Conservation (phyloP, 2,888 invertebrate genomes). For the Biston betularia region DNA sequence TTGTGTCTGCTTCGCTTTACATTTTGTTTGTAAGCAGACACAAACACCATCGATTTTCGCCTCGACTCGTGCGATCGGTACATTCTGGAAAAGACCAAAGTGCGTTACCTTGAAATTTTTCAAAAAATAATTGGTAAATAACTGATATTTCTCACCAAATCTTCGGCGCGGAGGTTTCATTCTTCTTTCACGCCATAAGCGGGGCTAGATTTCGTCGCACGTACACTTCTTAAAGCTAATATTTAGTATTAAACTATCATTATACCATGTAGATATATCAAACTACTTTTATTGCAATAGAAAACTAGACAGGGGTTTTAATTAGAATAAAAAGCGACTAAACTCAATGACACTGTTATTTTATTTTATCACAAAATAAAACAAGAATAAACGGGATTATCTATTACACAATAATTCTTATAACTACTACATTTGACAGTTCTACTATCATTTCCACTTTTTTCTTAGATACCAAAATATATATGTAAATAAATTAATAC, state of each 20-base stretch:
- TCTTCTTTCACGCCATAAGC: slow-evolving; percentile 37
- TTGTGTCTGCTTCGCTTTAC: slow-evolving; percentile 31
- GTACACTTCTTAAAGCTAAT: slow-evolving; percentile 26
- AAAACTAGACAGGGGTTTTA: slow-evolving; percentile 1
- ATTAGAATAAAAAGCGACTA: slow-evolving; percentile 7
- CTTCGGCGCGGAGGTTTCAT: slow-evolving; percentile 54
- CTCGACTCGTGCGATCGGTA: slow-evolving; percentile 29
- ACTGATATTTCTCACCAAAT: slow-evolving; percentile 54
- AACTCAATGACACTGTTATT: slow-evolving; percentile 9
- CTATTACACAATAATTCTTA: neutral
- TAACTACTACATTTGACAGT: too few relatives aligned
- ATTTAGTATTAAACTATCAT: slow-evolving; percentile 4
- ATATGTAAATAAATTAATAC: too few relatives aligned
- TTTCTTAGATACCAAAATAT: too few relatives aligned
- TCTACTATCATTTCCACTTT: too few relatives aligned
- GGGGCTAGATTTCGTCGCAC: neutral
- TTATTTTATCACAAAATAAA: neutral
- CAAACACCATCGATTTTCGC: slow-evolving; percentile 34
- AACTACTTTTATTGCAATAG: neutral
- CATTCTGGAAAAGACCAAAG: slow-evolving; percentile 81
- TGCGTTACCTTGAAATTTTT: slow-evolving; percentile 66
- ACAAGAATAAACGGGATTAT: neutral
- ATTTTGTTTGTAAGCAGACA: slow-evolving; percentile 29
- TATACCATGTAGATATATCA: too few relatives aligned
- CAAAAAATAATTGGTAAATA: slow-evolving; percentile 42